Conservation (phyloP, 2,888 invertebrate genomes). For the Balanococcus diminutus region DNA sequence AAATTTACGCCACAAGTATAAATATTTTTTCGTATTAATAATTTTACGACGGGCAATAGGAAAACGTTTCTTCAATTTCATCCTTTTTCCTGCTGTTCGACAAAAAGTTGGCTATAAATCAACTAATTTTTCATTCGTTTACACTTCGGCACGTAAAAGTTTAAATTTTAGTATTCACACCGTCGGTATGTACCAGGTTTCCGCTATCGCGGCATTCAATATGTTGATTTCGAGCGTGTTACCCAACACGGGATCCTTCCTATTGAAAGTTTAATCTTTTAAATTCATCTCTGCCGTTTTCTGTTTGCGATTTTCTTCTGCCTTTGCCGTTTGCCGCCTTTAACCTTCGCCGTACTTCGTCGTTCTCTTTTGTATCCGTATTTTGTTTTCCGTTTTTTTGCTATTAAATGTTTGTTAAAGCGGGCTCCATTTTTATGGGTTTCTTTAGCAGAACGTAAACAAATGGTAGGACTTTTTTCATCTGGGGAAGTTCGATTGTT, state of each 20-base stretch:
- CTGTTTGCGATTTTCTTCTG: not conserved
- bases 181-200: conserved; percentile 20
- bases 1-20: not conserved
- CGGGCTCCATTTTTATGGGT: not conserved
- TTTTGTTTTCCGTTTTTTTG: conserved; percentile 8
- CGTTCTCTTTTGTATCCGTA: not conserved
- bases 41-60: not conserved
- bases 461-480: not conserved
- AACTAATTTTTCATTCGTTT: conserved; percentile 35
- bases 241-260: not conserved
- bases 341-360: not conserved
- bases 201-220: conserved; percentile 19
- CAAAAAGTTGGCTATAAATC: conserved; percentile 35
- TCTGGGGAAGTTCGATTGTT: not conserved
- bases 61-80: conserved; percentile 10
- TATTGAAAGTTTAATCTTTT: conserved; percentile 34
- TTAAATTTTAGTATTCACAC: conserved; percentile 23
- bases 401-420: conserved; percentile 22
- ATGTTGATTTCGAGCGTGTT: conserved; percentile 31
- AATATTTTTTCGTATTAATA: conserved; percentile 15
- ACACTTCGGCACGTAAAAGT: not conserved
- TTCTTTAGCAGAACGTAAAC: not conserved
- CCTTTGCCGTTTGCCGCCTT: not conserved
- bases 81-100: not conserved
- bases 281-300: conserved; percentile 21